Percentiles rank a stretch among this genome's conserved stretches.
phyloP scores from a whole-genome alignment of 2,888 invertebrate species.

The Oligia fasciuncula region DNA sequence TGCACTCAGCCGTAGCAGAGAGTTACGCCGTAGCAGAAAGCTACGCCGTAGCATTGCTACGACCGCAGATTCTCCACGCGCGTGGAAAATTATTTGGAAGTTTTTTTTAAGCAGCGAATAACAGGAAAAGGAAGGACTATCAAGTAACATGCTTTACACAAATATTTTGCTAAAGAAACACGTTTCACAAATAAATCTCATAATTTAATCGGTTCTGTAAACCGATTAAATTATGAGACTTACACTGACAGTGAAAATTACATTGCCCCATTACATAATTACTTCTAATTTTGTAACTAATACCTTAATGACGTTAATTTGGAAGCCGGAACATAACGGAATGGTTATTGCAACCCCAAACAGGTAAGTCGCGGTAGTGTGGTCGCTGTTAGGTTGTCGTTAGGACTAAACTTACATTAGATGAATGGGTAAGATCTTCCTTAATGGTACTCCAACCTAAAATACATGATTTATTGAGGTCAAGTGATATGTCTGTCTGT shows the following conservation, averaged over 20 bases:
- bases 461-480: neutral
- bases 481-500: neutral
- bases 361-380: conserved; percentile 8
- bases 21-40: neutral
- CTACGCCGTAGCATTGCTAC: neutral
- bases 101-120: neutral
- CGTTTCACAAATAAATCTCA: neutral
- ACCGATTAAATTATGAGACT: neutral
- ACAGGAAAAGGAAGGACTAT: neutral
- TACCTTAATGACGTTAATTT: conserved; percentile 25
- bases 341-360: conserved; percentile 35
- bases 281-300: conserved; percentile 26
- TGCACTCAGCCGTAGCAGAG: neutral
- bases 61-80: no score
- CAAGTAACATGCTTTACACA: neutral
- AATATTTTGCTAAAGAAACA: neutral
- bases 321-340: neutral
- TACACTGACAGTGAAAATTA: conserved; percentile 1
- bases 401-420: neutral
- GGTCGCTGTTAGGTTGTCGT: conserved; percentile 18
- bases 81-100: neutral
- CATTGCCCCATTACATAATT: conserved; percentile 28
- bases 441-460: neutral
- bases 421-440: conserved; percentile 2
- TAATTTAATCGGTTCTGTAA: neutral